Evolutionary conservation across 2,113 vertebrate species (phyloP).

Genomic region (Bubo scandiacus): DNA sequence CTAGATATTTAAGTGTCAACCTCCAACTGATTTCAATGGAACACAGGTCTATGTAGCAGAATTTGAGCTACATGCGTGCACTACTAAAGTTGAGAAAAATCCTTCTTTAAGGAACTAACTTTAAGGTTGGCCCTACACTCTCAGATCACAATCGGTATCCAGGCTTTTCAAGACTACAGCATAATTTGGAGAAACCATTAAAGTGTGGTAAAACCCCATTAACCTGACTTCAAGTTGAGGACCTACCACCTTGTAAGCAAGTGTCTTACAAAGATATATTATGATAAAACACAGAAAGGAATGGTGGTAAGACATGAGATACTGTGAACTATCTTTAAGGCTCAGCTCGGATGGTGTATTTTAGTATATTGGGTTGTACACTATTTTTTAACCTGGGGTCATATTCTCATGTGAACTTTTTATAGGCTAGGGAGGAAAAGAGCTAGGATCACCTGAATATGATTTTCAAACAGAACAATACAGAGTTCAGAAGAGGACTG

Average conservation of each 20-base stretch:
- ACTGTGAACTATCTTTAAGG: not conserved
- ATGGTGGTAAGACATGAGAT: not conserved
- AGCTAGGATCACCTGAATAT: not conserved
- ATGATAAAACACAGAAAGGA: not conserved
- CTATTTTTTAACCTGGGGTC: not conserved
- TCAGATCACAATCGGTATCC: not conserved
- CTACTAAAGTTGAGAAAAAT: not conserved
- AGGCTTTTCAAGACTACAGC: not conserved
- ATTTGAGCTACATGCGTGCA: not conserved
- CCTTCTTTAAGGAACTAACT: not conserved
- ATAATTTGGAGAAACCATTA: not conserved
- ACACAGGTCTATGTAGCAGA: not conserved
- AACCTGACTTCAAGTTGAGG: not conserved
- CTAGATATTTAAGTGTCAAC: not conserved
- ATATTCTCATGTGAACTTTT: not conserved
- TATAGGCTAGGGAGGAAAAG: not conserved
- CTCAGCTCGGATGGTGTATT: not conserved
- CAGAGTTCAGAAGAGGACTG: not conserved
- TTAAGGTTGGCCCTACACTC: not conserved
- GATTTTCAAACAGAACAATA: not conserved
- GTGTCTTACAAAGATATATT: not conserved
- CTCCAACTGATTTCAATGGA: not conserved
- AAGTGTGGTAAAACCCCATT: not conserved
- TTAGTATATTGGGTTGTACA: not conserved
- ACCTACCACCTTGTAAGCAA: not conserved